Evolutionary conservation across 2,888 invertebrate genomes (phyloP), one percentile per base, ranked within the genome.

Genomic region (Tetheella fluctuosa): DNA sequence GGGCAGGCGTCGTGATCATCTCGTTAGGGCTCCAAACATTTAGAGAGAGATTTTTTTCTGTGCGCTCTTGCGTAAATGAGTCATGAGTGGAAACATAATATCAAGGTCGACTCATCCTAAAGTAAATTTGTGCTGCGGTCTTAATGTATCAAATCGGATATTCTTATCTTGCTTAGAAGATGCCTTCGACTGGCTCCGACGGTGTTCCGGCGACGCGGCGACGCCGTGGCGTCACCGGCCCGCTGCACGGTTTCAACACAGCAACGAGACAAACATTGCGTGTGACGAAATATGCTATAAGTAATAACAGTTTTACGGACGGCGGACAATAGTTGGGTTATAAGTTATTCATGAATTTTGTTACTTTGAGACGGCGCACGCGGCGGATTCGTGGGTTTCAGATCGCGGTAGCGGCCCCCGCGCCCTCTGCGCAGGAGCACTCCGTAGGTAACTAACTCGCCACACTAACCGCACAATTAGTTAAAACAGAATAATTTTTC

Each of bases 141-240:
- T 88, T 82, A 85, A 78, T 82, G 84, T 87, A 81, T 87, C 83
- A 84, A 80, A 76, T 79, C 68, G 84, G 84, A 81, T 85, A 80
- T 79, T 73, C 80, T 85, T 85, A 85, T 86, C 85, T 73, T 71
- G 62, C 34, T 63, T 59, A 58, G 58, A 60, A 70, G 70, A 75
- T 72, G 72, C 64, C 64, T 64, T 67, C 30, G 30, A 30, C 30
- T 25, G 30, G 8, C 30, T 8, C 30, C 30, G 61, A 64, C 70
- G 74, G 70, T 68, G 70, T 63, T 59, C 57, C 57, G 60, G 64
- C 20, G 48, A 48, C 48, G 48, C 0, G 10, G 48, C 17, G 17
- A 10, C 48, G 48, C 20, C 48, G 48, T 2, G 48, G 20, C 10
- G 8, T 20, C 20, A n/a, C 39, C n/a, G 39, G 48, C 17, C 20